Base-by-base conservation (phyloP, 53 echinoderm and acorn worm species). In the Mesocentrotus franciscanus region DNA sequence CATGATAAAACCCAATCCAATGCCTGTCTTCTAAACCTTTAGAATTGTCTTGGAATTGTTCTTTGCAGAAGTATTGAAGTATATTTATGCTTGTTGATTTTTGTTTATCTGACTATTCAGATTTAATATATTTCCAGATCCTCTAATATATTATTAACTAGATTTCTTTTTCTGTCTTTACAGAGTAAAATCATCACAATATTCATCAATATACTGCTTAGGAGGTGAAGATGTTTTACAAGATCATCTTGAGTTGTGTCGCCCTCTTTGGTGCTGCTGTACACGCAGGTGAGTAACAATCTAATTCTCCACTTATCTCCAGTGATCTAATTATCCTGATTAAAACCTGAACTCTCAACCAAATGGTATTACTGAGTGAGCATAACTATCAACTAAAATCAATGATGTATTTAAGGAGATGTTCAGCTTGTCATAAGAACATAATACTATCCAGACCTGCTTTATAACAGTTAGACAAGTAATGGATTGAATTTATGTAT, bases 221-320 rank as follows among this genome's bases (percentile, higher is more conserved):
- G 3, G 57, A 58, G n/a, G 14, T 27, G 56, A 85, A 55, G 87
- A 87, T 87, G 87, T 87, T 58, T 56, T 87, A 58, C 56, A 9
- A 58, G 10, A 87, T 58, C 57, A 56, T 87, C 59, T 58, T 87
- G 56, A 87, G 56, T 29, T 87, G 87, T 87, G 87, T 26, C 18
- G 87, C 87, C 87, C 87, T 87, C 27, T 87, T 87, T 81, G 81
- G 81, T 87, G 87, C 87, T 87, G 87, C 87, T 9, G 87, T 87
- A 29, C n/a, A n/a, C 0, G 87, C 87, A 87, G 12, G 87, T 87
- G 29, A 58, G 87, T 87, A 10, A 30, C 8, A 13, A 66, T 22
- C 16, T 8, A 18, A 66, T 49, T 66, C 66, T 16, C 66, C 22
- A 66, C 6, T 4, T 8, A 66, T 18, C 16, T 66, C 66, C 22